Base-by-base conservation (phyloP, 2,113 vertebrate genomes). In the Fulica atra region DNA sequence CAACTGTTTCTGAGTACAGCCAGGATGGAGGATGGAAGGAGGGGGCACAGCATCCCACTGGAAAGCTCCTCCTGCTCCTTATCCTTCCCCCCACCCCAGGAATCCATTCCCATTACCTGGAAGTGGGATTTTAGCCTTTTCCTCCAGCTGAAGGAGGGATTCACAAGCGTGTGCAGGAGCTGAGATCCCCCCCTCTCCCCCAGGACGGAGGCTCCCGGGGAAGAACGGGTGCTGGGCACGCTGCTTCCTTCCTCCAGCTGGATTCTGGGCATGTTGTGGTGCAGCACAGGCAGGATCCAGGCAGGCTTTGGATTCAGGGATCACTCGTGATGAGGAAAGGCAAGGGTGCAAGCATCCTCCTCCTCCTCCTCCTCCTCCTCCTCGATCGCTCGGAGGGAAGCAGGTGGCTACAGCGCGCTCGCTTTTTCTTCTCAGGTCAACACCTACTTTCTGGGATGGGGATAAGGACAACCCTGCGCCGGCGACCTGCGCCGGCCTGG, bases 1-100 rank as follows among this genome's bases (percentile, higher is more conserved):
- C 44, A 46, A 46, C 97, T 98, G 97, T 98, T 98, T 98, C 97
- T 98, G 98, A 89, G 97, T 98, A 96, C 97, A 97, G 96, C 7
- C 73, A 63, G 91, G 89, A 56, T 8, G 28, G 73, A 79, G 95
- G 54, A 42, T 40, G 35, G 54, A 72, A 38, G 13, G 54, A 24
- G 53, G 57, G 64, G 63, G 48, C 9, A 16, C 18, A 54, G 53
- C 24, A 78, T 23, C 29, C 7, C 9, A n/a, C 44, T 46, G 44
- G 44, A 16, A n/a, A 9, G 13, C 36, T 42, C 44, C 63, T 31
- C 42, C 7, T 5, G 13, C 56, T 86, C 74, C 24, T 63, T 33
- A 8, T 13, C 68, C 59, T 89, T 82, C 18, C 16, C 17, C 17
- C n/a, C 16, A 10, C 17, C 36, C 76, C 13, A 11, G 56, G 16